These are phyloP conservation scores for Phalacrocorax pelagicus DNA, from an alignment of 2,113 vertebrate species.

Conservation along the genomic window DNA sequence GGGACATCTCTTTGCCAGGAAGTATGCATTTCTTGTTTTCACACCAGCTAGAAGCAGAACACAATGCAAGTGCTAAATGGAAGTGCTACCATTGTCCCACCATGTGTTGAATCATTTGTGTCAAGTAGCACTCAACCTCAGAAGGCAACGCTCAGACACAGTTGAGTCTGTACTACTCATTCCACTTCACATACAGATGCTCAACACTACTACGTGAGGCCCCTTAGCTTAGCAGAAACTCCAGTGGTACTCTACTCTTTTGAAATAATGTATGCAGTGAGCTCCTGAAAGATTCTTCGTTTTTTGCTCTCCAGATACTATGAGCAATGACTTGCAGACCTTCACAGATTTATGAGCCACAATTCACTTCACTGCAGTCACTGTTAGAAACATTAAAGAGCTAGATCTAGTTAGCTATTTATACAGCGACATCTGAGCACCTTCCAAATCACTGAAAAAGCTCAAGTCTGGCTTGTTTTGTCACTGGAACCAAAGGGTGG, in stretches of 20 bases:
- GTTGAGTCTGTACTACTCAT: neutral
- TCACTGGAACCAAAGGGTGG: neutral
- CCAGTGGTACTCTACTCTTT: neutral
- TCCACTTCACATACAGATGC: neutral
- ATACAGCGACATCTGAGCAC: neutral
- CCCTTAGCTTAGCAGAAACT: neutral
- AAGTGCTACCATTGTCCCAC: neutral
- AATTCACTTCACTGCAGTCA: neutral
- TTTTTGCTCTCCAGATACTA: neutral
- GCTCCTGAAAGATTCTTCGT: neutral
- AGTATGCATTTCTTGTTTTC: neutral
- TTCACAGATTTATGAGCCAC: neutral
- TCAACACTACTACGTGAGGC: neutral
- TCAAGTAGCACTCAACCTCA: constrained; percentile 31
- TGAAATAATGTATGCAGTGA: neutral
- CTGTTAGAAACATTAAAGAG: neutral
- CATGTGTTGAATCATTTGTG: neutral
- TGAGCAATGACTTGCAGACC: neutral
- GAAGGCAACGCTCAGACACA: neutral
- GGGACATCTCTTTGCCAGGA: neutral
- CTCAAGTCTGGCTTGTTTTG: neutral
- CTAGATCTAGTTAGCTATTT: neutral
- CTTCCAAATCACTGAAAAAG: neutral
- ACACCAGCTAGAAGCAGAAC: neutral
- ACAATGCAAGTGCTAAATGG: neutral